Evolutionary conservation across 2,113 vertebrate species (phyloP).

Genomic region (Nesoenas mayeri): DNA sequence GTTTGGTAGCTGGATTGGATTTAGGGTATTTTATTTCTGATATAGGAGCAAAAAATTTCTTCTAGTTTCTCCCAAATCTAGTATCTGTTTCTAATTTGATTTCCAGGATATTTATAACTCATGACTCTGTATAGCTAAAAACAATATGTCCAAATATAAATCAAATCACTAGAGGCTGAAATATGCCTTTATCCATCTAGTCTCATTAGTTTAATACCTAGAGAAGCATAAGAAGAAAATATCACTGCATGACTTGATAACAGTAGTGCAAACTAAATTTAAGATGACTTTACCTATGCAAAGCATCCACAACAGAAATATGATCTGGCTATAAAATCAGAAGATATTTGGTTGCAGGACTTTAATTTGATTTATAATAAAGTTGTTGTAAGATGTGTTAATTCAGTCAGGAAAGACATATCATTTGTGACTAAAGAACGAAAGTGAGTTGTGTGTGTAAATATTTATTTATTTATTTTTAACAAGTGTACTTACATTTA

Average conservation of each 20-base stretch:
- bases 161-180: background rate
- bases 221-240: background rate
- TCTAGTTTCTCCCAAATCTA: background rate
- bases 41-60: background rate
- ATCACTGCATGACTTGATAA: background rate
- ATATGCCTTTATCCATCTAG: background rate
- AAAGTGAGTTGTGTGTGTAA: background rate
- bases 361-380: background rate
- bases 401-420: background rate
- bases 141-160: background rate
- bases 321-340: background rate
- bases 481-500: background rate
- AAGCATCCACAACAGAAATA: background rate
- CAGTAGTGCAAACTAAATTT: background rate
- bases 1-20: background rate
- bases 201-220: background rate
- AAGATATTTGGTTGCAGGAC: background rate
- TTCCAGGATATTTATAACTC: background rate
- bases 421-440: background rate
- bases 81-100: background rate
- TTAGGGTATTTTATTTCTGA: background rate
- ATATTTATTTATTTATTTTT: background rate
- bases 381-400: background rate
- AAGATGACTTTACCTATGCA: background rate
- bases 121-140: background rate